Evolutionary conservation across 2,888 invertebrate species (phyloP).

Genomic region (Biston betularia): DNA sequence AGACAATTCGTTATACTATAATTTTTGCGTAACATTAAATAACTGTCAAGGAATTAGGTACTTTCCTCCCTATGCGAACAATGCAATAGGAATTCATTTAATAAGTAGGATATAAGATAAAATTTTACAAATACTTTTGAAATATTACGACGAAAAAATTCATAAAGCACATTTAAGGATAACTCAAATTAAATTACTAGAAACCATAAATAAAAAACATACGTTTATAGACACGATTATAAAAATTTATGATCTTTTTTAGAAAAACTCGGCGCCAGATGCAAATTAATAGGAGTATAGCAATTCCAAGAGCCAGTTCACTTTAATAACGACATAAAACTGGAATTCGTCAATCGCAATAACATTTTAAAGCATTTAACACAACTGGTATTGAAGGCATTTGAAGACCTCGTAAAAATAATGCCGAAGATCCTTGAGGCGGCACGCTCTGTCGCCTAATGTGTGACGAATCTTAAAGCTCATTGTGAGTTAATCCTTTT

Average conservation of each 20-base stretch:
- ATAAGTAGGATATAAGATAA: not conserved
- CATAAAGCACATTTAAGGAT: not conserved
- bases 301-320: constrained; percentile 11
- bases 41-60: too few relatives aligned
- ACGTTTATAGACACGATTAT: constrained; percentile 1
- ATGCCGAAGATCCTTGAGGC: constrained; percentile 39
- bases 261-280: constrained; percentile 21
- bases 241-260: constrained; percentile 8
- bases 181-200: constrained; percentile 4
- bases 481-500: constrained; percentile 11
- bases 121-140: not conserved
- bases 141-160: not conserved
- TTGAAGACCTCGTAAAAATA: constrained; percentile 29
- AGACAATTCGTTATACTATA: too few relatives aligned
- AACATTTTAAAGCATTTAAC: constrained; percentile 11
- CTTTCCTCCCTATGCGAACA: too few relatives aligned
- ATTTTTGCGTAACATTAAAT: too few relatives aligned
- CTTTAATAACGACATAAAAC: constrained; percentile 25
- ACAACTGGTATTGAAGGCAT: constrained; percentile 20
- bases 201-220: not conserved
- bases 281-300: constrained; percentile 16
- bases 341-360: constrained; percentile 28
- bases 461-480: constrained; percentile 13
- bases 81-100: too few relatives aligned
- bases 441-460: constrained; percentile 8